Conservation (phyloP, 2,797 vertebrate genomes). For the Platyrinchus mystaceus region DNA sequence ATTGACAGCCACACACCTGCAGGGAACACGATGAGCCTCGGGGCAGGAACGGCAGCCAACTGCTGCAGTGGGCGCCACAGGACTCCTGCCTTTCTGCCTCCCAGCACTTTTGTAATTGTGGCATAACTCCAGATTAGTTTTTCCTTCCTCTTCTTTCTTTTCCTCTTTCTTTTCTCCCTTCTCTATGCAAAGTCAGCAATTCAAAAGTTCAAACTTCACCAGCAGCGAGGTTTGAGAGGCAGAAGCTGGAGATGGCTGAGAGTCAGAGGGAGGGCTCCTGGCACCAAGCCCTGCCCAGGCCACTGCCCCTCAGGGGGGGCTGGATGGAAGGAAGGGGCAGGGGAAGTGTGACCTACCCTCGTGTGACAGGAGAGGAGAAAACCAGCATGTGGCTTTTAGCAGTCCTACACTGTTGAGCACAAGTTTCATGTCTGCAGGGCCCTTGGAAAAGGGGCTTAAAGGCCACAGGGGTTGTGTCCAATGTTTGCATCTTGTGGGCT, state of each 20-base stretch:
- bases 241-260: not conserved
- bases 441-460: not conserved
- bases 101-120: not conserved
- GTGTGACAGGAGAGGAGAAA: not conserved
- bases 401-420: not conserved
- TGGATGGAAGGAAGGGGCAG: not conserved
- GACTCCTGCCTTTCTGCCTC: not conserved
- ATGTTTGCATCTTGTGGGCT: not conserved
- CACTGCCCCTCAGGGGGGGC: not conserved
- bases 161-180: slow-evolving; percentile 32
- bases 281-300: not conserved
- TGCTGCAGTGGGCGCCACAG: not conserved
- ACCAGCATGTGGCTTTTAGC: not conserved
- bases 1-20: not conserved
- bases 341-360: not conserved
- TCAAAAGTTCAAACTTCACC: not conserved
- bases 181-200: not conserved
- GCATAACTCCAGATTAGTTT: not conserved
- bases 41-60: not conserved
- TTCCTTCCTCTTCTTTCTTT: slow-evolving; percentile 27
- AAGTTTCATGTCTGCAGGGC: not conserved
- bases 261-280: not conserved
- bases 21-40: not conserved
- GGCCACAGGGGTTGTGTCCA: not conserved
- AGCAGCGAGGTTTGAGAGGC: not conserved